Base-by-base conservation (phyloP, 2,113 vertebrate species). In the Oncorhynchus keta region DNA sequence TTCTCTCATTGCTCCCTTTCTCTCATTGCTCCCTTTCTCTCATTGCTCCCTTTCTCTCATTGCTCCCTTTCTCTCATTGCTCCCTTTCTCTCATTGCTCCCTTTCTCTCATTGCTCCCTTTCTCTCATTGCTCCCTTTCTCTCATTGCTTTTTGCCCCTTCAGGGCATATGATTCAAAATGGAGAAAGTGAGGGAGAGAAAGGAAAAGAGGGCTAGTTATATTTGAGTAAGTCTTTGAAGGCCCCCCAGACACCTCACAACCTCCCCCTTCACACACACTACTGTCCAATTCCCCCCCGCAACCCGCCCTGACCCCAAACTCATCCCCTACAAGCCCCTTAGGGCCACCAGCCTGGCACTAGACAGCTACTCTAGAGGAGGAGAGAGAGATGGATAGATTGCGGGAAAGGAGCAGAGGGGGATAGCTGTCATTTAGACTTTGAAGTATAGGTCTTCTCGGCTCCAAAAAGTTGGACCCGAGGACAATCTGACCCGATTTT, bases 331-430 rank as follows among this genome's bases (percentile, higher is more conserved):
- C 64, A 62, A 62, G 68, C 24, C 70, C 80, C 77, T 51, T 51
- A 77, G 80, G 73, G 59, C 64, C 45, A 73, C 55, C 70, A 69
- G 74, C 68, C 76, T 76, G 76, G 74, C 81, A 79, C 76, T 76
- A 76, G 81, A 78, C 76, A 70, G 48, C 76, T 76, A 77, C 71
- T 67, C 49, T 69, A 74, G 66, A 7, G 35, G 59, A 35, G 8
- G 8, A 9, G 35, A 39, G 8, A 73, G 8, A 9, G 51, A 74
- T 6, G 22, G 24, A 66, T 2, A 49, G 22, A 66, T 8, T 13
- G 18, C 14, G n/a, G 35, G 35, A 49, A 24, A 32, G 28, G 18
- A 5, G 39, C 22, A 20, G 22, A 64, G 59, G 35, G 35, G 35
- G 35, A 9, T 9, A 39, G 35, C 6, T 39, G 35, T 39, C 35